Evolutionary conservation across 1,140 invertebrate genomes (phyloP), one percentile per base, ranked within the genome.

Genomic region (Lysiphlebus fabarum): DNA sequence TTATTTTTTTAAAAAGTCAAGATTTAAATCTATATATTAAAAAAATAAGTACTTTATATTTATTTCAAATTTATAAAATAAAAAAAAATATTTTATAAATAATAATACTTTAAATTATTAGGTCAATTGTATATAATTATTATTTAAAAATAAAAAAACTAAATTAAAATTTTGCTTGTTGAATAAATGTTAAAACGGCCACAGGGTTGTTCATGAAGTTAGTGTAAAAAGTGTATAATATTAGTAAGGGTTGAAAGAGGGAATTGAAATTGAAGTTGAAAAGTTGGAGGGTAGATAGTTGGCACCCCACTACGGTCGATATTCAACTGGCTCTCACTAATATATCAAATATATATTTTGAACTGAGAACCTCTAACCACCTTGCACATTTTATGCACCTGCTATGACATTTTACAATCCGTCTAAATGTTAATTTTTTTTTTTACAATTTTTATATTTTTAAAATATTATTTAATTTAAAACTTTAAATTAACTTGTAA

Each of bases 291-390:
- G 36, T 41, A 41, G 53, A 58, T 51, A 42, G 60, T 61, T 62
- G 62, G 54, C 57, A 48, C 57, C 64, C 60, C 60, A 41, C 53
- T 36, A 53, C 63, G 70, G 70, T 72, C 70, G 68, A 72, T 72
- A 72, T 63, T 69, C 60, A 60, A 56, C 59, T 51, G 44, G 56
- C 53, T 54, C 56, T 26, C 17, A 26, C 17, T 26, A 56, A 17
- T 45, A 9, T 56, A 8, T 49, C 47, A 33, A n/a, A 33, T 51
- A 12, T 51, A 51, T 51, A 33, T 51, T 51, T 51, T 12, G 33
- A 14, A 57, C 55, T 55, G 53, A 55, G 45, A 55, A 60, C 53
- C 44, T 38, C 51, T 48, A 33, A 55, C 50, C 42, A 53, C 49
- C 58, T 51, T 44, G 51, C 17, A 37, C 17, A 51, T 36, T 37